A percentile compares a stretch with the other conserved stretches of the same genome.
phyloP scores from a whole-genome alignment of 2,797 vertebrate species.

The Glyptemys insculpta region DNA sequence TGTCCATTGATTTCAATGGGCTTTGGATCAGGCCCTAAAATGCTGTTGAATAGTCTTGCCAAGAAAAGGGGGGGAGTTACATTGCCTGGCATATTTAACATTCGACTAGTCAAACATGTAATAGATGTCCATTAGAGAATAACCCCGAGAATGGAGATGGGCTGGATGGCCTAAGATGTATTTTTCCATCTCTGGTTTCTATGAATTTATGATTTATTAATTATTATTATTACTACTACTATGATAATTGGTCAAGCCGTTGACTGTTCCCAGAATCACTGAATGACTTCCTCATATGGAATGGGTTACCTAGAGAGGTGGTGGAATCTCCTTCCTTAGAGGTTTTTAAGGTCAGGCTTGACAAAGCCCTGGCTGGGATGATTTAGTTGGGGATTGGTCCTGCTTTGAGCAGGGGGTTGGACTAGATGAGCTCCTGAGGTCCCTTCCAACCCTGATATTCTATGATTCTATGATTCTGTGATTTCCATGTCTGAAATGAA shows the following conservation, averaged over 20 bases:
- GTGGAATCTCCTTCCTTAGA: no score
- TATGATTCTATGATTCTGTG: no score
- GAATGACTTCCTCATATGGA: background rate
- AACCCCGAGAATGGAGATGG: background rate
- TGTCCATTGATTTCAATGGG: background rate
- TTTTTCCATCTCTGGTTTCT: background rate
- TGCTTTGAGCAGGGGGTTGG: no score
- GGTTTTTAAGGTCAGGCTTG: no score
- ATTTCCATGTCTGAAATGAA: background rate
- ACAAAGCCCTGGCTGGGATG: no score
- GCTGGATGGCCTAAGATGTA: background rate
- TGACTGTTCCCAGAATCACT: background rate
- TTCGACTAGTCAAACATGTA: background rate
- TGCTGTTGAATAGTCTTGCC: background rate
- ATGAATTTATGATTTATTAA: background rate
- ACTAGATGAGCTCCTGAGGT: no score
- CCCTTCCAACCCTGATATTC: no score
- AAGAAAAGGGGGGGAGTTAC: background rate
- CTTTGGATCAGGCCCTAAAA: background rate
- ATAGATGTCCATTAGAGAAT: background rate
- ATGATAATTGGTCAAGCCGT: background rate
- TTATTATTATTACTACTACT: background rate
- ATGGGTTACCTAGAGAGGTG: no score
- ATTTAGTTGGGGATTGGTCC: no score
- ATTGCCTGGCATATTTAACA: background rate